These are phyloP conservation scores for Drosophila ercepeae DNA, from an alignment of 1,140 invertebrate genomes.

Conservation along the genomic window DNA sequence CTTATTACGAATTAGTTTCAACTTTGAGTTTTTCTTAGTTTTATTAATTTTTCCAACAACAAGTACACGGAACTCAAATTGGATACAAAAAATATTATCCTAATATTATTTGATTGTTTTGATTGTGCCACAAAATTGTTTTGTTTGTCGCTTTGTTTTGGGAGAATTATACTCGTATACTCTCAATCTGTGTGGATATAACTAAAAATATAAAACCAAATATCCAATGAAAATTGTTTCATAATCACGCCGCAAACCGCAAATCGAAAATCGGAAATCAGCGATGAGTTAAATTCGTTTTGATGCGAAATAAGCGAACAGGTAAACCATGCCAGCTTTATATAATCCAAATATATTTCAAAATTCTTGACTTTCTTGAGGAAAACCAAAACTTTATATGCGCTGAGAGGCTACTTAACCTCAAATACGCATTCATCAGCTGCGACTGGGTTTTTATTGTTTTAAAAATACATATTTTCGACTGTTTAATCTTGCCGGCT, in stretches of 20 bases:
- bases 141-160: slow-evolving; percentile 46
- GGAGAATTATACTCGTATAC: slow-evolving; percentile 20
- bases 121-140: slow-evolving; percentile 21
- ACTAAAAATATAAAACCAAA: slow-evolving; percentile 40
- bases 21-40: slow-evolving; percentile 37
- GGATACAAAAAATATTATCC: slow-evolving; percentile 22
- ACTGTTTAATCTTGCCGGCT: slow-evolving; percentile 72
- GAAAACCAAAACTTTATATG: background rate
- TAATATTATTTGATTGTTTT: slow-evolving; percentile 31
- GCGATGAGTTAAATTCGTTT: slow-evolving; percentile 42
- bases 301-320: slow-evolving; percentile 6
- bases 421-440: slow-evolving; percentile 56
- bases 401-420: slow-evolving; percentile 30
- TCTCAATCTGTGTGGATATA: slow-evolving; percentile 45
- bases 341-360: slow-evolving; percentile 35
- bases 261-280: slow-evolving; percentile 15
- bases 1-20: slow-evolving; percentile 57
- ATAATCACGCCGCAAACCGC: slow-evolving; percentile 54
- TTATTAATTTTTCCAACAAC: slow-evolving; percentile 6
- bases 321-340: slow-evolving; percentile 28
- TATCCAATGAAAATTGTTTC: slow-evolving; percentile 62
- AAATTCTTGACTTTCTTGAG: slow-evolving; percentile 7
- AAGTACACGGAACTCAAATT: slow-evolving; percentile 23
- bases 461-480: slow-evolving; percentile 70
- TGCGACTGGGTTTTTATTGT: slow-evolving; percentile 43